Evolutionary conservation across 2,797 vertebrate genomes (phyloP).

Genomic region (Harpagifer antarcticus): DNA sequence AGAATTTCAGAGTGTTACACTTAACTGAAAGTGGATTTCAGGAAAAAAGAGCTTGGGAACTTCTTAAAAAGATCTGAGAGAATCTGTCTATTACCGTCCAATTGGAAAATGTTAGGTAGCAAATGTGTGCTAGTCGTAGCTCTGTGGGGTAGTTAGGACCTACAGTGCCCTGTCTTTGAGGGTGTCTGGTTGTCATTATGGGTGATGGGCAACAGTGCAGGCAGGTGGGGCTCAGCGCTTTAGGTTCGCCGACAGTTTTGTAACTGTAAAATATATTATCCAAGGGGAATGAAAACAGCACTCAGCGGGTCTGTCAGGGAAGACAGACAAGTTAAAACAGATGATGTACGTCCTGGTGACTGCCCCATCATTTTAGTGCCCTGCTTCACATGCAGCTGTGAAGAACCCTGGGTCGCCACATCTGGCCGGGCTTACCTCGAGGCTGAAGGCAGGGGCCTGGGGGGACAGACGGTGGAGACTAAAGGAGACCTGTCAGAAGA

Average conservation of each 20-base stretch:
- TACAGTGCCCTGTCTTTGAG: constrained; percentile 62
- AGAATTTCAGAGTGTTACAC: constrained; percentile 43
- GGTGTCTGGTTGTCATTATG: constrained; percentile 81
- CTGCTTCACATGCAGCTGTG: constrained; percentile 71
- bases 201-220: constrained; percentile 71
- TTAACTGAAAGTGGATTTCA: constrained; percentile 39
- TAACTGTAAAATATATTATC: constrained; percentile 87
- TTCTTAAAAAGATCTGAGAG: constrained; percentile 47
- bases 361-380: constrained; percentile 62
- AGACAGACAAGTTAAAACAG: constrained; percentile 85
- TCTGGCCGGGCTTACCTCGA: constrained; percentile 82
- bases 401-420: constrained; percentile 78
- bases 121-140: constrained; percentile 55
- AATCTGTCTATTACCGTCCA: constrained; percentile 35
- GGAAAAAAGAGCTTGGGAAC: constrained; percentile 24
- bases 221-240: constrained; percentile 75
- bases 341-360: constrained; percentile 75
- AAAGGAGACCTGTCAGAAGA: constrained; percentile 76
- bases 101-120: constrained; percentile 59
- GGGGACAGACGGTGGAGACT: constrained; percentile 65
- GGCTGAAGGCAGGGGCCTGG: constrained; percentile 66
- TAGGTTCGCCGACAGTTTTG: constrained; percentile 77
- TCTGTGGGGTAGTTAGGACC: constrained; percentile 75
- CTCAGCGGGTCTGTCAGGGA: constrained; percentile 81
- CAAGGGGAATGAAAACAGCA: constrained; percentile 80